Evolutionary conservation across 2,888 invertebrate species (phyloP), one percentile per base, ranked within the genome.

Genomic region (Harpagoxenus sublaevis): DNA sequence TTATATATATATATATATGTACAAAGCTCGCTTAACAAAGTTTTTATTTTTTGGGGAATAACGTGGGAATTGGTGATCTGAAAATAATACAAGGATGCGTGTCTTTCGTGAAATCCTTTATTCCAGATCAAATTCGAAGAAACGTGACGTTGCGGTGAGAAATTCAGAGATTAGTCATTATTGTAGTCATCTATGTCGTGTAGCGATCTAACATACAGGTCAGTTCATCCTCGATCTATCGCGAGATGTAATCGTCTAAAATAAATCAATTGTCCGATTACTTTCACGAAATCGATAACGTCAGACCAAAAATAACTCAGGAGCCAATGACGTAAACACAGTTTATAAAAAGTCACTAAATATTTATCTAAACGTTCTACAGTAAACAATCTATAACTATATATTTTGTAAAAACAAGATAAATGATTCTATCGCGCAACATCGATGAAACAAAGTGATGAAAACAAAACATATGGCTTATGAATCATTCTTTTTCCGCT

Each of bases 61-160:
- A 86, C 68, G 68, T 55, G 15, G 51, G 66, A 51, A 71, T 31
- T 60, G 15, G 15, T 39, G 28, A 48, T 23, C 18, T 10, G 28
- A 31, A 84, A 83, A 81, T 78, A 82, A 60, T 68, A 31, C 35
- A 57, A 48, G 28, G 18, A 63, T 35, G 42, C 39, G n/a, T 35
- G 1, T 53, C 60, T 3, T n/a, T 10, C 10, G 65, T 3, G 35
- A 45, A 48, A 45, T 8, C 3, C 15, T 51, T 18, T 28, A 18
- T 23, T 31, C 6, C 31, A 57, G 12, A 84, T 55, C 51, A 53
- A 62, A 39, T 88, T 88, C 86, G 55, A 73, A 39, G 84, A 86
- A 86, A 9, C 23, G 57, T 86, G 86, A 88, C 60, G 53, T 31
- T 31, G 68, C 83, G 15, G 12, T 9, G 15, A 31, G 23, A 45